Conservation (phyloP, 2,888 invertebrate species). For the Ypsolopha scabrella region DNA sequence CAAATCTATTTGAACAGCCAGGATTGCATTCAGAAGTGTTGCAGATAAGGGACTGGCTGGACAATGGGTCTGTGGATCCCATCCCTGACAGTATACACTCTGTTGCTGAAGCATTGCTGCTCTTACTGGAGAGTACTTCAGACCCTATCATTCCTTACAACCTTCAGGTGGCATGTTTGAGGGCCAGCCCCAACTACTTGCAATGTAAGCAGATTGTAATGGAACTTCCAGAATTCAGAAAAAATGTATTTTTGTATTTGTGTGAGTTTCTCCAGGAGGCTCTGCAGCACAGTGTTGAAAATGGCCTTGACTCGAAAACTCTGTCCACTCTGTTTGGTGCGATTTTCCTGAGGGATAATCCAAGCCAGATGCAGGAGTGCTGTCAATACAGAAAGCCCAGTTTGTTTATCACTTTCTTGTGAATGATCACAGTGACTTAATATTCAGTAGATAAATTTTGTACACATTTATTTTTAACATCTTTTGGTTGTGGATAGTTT, state of each 20-base stretch:
- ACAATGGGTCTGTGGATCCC: conserved; percentile 83
- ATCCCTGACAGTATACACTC: conserved; percentile 92
- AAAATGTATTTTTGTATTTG: conserved; percentile 87
- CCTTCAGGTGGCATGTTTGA: conserved; percentile 83
- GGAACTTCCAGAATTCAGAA: conserved; percentile 80
- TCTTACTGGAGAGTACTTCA: conserved; percentile 89
- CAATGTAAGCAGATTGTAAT: conserved; percentile 87
- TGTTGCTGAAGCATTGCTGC: conserved; percentile 88
- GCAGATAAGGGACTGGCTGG: conserved; percentile 90
- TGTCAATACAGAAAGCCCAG: conserved; percentile 72
- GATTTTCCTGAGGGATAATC: conserved; percentile 82
- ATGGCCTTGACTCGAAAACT: conserved; percentile 87
- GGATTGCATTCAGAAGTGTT: conserved; percentile 86
- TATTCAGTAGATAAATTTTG: conserved; percentile 58
- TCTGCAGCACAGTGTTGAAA: conserved; percentile 81
- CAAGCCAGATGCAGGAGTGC: conserved; percentile 64
- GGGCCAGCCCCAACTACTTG: conserved; percentile 81
- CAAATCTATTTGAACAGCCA: conserved; percentile 86
- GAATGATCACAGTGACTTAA: conserved; percentile 80
- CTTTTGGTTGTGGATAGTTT: background rate
- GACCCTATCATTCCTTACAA: conserved; percentile 92
- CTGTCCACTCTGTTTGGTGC: conserved; percentile 86
- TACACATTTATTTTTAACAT: background rate
- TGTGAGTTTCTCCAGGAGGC: conserved; percentile 91
- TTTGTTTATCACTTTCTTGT: conserved; percentile 87